Evolutionary conservation across 2,888 invertebrate genomes (phyloP), one percentile per base, ranked within the genome.

Genomic region (Uloborus plumipes): DNA sequence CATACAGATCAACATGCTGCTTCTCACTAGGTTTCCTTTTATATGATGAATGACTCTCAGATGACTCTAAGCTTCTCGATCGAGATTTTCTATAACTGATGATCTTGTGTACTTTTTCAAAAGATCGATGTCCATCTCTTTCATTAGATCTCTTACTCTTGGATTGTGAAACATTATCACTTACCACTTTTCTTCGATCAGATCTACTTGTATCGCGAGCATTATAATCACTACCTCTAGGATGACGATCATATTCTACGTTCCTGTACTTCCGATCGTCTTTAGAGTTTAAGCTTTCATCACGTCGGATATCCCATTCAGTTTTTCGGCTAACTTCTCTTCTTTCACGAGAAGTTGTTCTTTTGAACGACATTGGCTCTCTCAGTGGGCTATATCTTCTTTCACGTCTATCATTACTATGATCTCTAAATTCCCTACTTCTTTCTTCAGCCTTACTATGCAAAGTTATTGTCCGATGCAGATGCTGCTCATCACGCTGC

Each of bases 41-140:
- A 49, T n/a, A 53, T 16, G 76, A 71, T 55, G 71, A 20, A 55
- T 20, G 26, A 39, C 75, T 84, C n/a, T 59, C 71, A 13, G 20
- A 16, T 49, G 78, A 84, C 20, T 79, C 79, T 13, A n/a, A 50
- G 50, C 84, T 84, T 55, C 26, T 65, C 13, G 84, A 78, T 6
- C 71, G 74, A 18, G 79, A 84, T 15, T 62, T 69, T 39, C 67
- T 70, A n/a, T 20, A 26, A n/a, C 26, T 61, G 13, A 14, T 72
- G 20, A n/a, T 15, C 26, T 58, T 70, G 4, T 14, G 50, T 16
- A 61, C 31, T 50, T 20, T 58, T 15, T 78, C 78, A 3, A 51
- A 18, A 1, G 11, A 15, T 50, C n/a, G 64, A 20, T 15, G 7
- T 11, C 15, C 2, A 16, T 77, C 77, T 51, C 18, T 50, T 53